Percentiles rank a stretch among this genome's conserved stretches.
These are phyloP conservation scores for Dasyprocta punctata DNA, from an alignment of 2,113 vertebrate species.

Conservation along the genomic window DNA sequence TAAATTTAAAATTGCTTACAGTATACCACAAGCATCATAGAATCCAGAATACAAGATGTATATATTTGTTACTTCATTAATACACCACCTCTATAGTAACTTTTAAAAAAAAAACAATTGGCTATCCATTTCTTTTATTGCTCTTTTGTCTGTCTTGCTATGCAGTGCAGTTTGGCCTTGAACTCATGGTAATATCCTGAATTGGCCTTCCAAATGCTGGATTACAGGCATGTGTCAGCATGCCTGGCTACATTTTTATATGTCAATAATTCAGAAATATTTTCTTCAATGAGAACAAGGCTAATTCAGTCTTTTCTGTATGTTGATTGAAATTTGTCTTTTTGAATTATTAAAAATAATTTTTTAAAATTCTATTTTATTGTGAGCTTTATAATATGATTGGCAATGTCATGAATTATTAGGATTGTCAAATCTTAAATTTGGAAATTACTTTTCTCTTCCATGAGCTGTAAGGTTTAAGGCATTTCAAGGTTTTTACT, in stretches of 20 bases:
- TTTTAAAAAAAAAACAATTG: not conserved
- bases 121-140: not conserved
- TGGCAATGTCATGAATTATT: not conserved
- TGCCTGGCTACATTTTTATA: conserved; percentile 1
- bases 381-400: conserved; percentile 17
- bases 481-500: not conserved
- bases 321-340: not conserved
- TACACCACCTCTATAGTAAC: not conserved
- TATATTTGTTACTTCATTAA: not conserved
- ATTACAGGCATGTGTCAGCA: not conserved
- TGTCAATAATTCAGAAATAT: conserved; percentile 15
- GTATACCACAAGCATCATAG: not conserved
- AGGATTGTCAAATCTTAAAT: not conserved
- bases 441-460: not conserved
- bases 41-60: not conserved
- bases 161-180: not conserved
- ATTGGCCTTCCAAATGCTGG: not conserved
- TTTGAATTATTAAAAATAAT: not conserved
- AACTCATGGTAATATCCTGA: not conserved
- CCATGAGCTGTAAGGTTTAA: conserved; percentile 9
- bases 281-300: conserved; percentile 37
- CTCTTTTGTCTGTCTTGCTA: not conserved
- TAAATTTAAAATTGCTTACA: not conserved
- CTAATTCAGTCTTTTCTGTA: not conserved
- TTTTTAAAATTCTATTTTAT: not conserved